These are phyloP conservation scores for Gerosis bhagava DNA, from an alignment of 2,888 invertebrate genomes.

Conservation along the genomic window DNA sequence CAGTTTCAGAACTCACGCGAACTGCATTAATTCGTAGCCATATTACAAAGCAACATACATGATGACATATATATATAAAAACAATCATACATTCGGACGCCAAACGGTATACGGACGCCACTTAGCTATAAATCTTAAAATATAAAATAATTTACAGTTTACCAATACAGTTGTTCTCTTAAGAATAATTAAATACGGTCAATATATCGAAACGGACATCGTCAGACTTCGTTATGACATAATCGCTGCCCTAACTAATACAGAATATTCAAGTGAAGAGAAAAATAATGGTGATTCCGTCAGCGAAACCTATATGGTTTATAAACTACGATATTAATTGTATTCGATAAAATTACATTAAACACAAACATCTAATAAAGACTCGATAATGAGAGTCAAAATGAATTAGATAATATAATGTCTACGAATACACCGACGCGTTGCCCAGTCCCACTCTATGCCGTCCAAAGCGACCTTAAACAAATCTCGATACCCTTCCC, in stretches of 20 bases:
- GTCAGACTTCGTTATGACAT: conserved; percentile 70
- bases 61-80: too few relatives aligned
- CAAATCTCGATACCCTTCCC: too few relatives aligned
- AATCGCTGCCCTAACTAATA: conserved; percentile 73
- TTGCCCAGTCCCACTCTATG: conserved; percentile 16
- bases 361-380: conserved; percentile 19
- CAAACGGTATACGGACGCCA: conserved; percentile 60
- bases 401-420: conserved; percentile 12
- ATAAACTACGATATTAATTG: conserved; percentile 49
- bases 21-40: conserved; percentile 44
- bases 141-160: conserved; percentile 66
- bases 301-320: conserved; percentile 62
- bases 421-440: conserved; percentile 9
- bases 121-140: conserved; percentile 73
- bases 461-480: too few relatives aligned
- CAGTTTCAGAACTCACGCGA: conserved; percentile 65
- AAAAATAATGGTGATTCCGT: conserved; percentile 64
- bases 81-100: conserved; percentile 53
- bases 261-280: conserved; percentile 68
- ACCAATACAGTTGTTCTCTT: conserved; percentile 65
- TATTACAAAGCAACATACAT: conserved; percentile 53
- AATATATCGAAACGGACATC: conserved; percentile 60
- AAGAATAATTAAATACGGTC: conserved; percentile 68
- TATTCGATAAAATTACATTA: conserved; percentile 29
- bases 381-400: conserved; percentile 14